phyloP scores from a whole-genome alignment of 2,888 invertebrate genomes.

The Carcina quercana region DNA sequence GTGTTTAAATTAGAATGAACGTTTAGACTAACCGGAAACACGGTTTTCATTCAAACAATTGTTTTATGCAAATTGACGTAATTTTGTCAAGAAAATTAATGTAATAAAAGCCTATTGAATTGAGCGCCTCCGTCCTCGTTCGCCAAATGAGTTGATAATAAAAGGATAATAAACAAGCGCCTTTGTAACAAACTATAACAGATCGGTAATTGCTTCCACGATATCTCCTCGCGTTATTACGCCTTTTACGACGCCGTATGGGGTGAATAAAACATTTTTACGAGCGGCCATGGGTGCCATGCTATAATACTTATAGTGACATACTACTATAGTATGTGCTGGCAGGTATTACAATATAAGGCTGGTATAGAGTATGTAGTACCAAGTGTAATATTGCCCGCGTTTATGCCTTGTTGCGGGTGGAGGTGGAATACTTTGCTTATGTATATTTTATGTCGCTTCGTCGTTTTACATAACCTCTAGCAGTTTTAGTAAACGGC shows the following conservation, averaged over 20 bases:
- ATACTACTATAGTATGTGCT: conserved; percentile 24
- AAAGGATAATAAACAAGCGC: conserved; percentile 73
- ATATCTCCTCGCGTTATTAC: conserved; percentile 74
- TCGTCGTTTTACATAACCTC: too few species aligned
- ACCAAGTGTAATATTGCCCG: too few species aligned
- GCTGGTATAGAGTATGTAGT: too few species aligned
- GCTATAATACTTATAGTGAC: conserved; percentile 54
- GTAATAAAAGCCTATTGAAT: conserved; percentile 53
- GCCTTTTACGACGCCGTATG: conserved; percentile 74
- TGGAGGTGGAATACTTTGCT: too few species aligned
- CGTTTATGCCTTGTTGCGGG: too few species aligned
- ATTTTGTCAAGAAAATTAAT: conserved; percentile 21
- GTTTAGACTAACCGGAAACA: too few species aligned
- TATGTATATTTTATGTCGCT: too few species aligned
- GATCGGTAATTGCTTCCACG: conserved; percentile 74
- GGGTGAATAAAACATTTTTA: conserved; percentile 75
- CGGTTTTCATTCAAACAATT: too few species aligned
- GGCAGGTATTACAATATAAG: conserved; percentile 44
- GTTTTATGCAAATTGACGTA: conserved; percentile 20
- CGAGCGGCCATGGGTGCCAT: conserved; percentile 71
- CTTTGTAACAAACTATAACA: conserved; percentile 75
- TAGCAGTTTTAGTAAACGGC: too few species aligned
- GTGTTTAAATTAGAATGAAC: conserved; percentile 11
- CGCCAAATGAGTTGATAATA: conserved; percentile 70
- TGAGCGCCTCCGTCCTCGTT: conserved; percentile 64